phyloP scores from a whole-genome alignment of 53 echinoderm and acorn worm species.

The Mesocentrotus franciscanus region DNA sequence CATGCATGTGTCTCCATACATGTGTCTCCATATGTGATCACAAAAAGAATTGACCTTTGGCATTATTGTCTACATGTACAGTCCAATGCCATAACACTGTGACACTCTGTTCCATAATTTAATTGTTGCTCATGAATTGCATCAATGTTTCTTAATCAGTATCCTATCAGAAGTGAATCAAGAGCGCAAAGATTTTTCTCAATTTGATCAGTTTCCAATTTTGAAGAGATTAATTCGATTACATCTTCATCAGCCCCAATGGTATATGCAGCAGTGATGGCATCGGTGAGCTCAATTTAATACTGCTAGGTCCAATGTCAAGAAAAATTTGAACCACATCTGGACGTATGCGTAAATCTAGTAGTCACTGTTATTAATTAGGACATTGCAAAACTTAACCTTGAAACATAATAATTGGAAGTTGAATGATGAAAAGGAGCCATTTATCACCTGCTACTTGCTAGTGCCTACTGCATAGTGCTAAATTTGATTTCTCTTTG shows the following conservation, averaged over 20 bases:
- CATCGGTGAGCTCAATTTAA: not conserved
- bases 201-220: conserved; percentile 48
- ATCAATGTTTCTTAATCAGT: not conserved
- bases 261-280: not conserved
- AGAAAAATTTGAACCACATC: not conserved
- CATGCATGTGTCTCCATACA: not conserved
- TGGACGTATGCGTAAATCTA: not conserved
- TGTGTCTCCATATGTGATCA: not conserved
- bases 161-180: not conserved
- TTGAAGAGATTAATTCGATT: conserved; percentile 32
- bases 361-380: not conserved
- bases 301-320: not conserved
- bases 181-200: not conserved
- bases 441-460: not conserved
- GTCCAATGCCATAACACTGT: not conserved
- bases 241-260: not conserved
- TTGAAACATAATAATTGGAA: not conserved
- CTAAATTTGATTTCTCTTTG: not conserved
- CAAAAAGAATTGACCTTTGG: not conserved
- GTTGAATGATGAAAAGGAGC: not conserved
- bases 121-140: conserved; percentile 43
- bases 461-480: no score
- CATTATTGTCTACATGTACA: not conserved
- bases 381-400: not conserved
- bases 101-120: not conserved